Evolutionary conservation across 23 tunicate genomes (phyloP).

Genomic region (Styela clava): DNA sequence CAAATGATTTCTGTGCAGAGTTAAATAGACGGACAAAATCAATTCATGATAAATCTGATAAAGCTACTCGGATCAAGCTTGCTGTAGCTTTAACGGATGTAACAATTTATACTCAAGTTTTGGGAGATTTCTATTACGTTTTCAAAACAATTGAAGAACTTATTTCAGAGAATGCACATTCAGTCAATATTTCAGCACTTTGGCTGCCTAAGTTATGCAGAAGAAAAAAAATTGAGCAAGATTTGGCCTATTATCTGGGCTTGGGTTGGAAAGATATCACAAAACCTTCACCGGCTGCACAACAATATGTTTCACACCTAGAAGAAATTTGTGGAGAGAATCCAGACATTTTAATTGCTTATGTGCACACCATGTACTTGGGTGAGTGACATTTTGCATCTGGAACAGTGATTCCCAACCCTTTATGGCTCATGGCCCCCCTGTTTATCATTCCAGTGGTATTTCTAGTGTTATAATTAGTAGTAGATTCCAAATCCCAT

Average conservation of each 20-base stretch:
- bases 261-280: constrained; percentile 28
- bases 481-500: no score
- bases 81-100: constrained; percentile 63
- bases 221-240: constrained; percentile 42
- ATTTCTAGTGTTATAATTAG: no score
- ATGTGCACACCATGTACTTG: constrained; percentile 73
- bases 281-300: constrained; percentile 36
- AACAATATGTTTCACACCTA: constrained; percentile 50
- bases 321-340: constrained; percentile 23
- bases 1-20: constrained; percentile 44
- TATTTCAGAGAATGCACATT: constrained; percentile 18
- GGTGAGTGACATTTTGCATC: constrained; percentile 37
- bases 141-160: constrained; percentile 63
- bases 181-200: constrained; percentile 3
- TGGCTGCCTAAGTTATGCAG: constrained; percentile 41
- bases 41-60: constrained; percentile 63
- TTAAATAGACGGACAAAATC: constrained; percentile 36
- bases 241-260: constrained; percentile 44
- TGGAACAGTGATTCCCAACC: no score
- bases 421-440: background rate
- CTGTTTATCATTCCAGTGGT: no score
- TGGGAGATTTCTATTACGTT: constrained; percentile 54
- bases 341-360: constrained; percentile 55
- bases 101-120: constrained; percentile 35
- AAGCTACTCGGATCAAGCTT: constrained; percentile 41